These are phyloP conservation scores for Agrilus biguttatus DNA, from an alignment of 2,888 invertebrate species.

Conservation along the genomic window DNA sequence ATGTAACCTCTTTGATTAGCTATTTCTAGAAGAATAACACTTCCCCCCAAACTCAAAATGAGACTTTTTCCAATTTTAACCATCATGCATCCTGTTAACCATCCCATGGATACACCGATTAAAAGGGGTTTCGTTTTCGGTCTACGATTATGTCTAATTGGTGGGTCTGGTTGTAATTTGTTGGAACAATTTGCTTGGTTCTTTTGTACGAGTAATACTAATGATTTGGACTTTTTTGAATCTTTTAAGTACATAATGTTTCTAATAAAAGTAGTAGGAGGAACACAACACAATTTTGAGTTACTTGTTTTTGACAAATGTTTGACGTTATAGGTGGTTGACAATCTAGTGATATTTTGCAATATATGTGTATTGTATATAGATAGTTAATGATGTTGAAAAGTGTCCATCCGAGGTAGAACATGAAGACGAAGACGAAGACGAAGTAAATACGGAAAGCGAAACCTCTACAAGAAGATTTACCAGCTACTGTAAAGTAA, in stretches of 20 bases:
- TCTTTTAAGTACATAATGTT: not conserved
- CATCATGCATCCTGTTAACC: constrained; percentile 62
- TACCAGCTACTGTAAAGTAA: no score
- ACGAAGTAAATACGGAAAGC: no score
- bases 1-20: constrained; percentile 79
- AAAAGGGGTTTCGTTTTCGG: constrained; percentile 68
- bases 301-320: no score
- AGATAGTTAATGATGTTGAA: no score
- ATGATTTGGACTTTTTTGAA: not conserved
- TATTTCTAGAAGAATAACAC: constrained; percentile 67
- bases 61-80: constrained; percentile 78
- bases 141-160: constrained; percentile 38
- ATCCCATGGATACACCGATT: constrained; percentile 70
- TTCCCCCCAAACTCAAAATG: constrained; percentile 70
- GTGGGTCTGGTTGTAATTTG: not conserved
- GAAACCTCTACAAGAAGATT: no score
- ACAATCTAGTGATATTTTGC: no score
- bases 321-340: no score
- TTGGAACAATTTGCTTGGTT: not conserved
- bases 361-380: no score
- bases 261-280: no score
- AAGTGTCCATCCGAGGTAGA: no score
- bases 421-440: no score
- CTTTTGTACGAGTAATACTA: not conserved
- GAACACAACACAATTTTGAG: no score